Evolutionary conservation across 2,113 vertebrate genomes (phyloP).

Genomic region (Gobio gobio): DNA sequence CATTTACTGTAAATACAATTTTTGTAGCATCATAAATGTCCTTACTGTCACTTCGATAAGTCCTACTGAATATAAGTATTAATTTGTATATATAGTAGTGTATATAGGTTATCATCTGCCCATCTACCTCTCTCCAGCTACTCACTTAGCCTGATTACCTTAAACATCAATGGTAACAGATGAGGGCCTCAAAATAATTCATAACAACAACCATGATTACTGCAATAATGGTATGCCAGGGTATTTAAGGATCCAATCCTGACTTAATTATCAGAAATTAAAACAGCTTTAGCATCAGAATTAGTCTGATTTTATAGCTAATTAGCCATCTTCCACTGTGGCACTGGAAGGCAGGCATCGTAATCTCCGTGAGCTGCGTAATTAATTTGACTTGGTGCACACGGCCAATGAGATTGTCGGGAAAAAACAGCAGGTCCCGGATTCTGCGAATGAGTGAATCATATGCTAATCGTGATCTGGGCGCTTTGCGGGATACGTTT

Average conservation of each 20-base stretch:
- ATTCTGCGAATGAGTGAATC: slow-evolving; percentile 65
- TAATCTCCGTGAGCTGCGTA: slow-evolving; percentile 78
- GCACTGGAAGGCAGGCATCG: slow-evolving; percentile 69
- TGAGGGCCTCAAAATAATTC: slow-evolving; percentile 69
- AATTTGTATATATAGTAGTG: no score
- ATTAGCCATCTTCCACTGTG: slow-evolving; percentile 76
- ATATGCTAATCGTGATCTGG: slow-evolving; percentile 73
- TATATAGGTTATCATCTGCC: not conserved
- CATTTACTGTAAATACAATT: not conserved
- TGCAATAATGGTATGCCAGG: slow-evolving; percentile 74
- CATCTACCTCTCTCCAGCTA: slow-evolving; percentile 49
- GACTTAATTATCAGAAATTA: slow-evolving; percentile 82
- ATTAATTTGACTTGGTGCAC: slow-evolving; percentile 79
- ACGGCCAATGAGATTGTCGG: slow-evolving; percentile 69
- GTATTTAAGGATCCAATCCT: slow-evolving; percentile 81
- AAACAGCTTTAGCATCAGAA: slow-evolving; percentile 83
- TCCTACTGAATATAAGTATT: not conserved
- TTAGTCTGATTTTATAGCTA: slow-evolving; percentile 83
- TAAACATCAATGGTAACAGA: slow-evolving; percentile 74
- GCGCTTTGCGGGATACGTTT: slow-evolving; percentile 75
- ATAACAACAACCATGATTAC: slow-evolving; percentile 76
- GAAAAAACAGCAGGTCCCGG: slow-evolving; percentile 66
- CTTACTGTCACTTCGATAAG: not conserved
- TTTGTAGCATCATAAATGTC: not conserved
- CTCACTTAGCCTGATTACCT: slow-evolving; percentile 78